Percentiles rank a stretch among this genome's conserved stretches.
These are phyloP conservation scores for Scylla paramamosain DNA, from an alignment of 1,140 invertebrate species.

Conservation along the genomic window DNA sequence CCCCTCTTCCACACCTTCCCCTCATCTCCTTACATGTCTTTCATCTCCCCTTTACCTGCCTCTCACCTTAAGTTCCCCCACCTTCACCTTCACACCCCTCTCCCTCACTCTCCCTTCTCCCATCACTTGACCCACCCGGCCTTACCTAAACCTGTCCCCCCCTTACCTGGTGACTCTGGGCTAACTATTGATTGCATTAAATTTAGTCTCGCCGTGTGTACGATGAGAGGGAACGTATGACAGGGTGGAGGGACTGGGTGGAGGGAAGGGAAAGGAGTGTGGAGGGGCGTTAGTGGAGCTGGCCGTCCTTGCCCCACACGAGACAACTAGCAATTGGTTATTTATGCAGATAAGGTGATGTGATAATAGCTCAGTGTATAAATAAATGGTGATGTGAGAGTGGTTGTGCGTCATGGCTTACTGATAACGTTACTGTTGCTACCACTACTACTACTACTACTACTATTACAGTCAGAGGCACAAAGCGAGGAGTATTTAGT, in stretches of 20 bases:
- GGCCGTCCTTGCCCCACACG: too few species aligned
- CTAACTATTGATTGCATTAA: background rate
- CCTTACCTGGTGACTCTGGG: background rate
- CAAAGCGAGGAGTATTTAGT: too few species aligned
- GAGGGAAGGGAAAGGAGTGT: background rate
- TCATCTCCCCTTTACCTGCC: constrained; percentile 1
- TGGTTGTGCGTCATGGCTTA: too few species aligned
- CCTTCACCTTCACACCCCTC: background rate
- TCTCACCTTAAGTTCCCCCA: background rate
- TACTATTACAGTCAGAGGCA: too few species aligned
- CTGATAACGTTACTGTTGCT: too few species aligned
- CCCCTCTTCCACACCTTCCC: background rate
- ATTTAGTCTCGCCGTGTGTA: background rate
- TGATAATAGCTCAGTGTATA: too few species aligned
- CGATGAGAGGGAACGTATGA: too few species aligned
- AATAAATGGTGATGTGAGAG: too few species aligned
- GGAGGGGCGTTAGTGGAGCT: background rate
- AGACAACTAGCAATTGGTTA: too few species aligned
- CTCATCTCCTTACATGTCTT: background rate
- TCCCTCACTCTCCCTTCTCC: background rate
- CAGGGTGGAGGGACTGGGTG: background rate
- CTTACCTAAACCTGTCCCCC: background rate
- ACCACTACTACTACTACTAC: too few species aligned
- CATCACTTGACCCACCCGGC: background rate
- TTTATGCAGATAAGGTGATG: too few species aligned